Conservation (phyloP, 2,113 vertebrate species). For the Aviceda subcristata region DNA sequence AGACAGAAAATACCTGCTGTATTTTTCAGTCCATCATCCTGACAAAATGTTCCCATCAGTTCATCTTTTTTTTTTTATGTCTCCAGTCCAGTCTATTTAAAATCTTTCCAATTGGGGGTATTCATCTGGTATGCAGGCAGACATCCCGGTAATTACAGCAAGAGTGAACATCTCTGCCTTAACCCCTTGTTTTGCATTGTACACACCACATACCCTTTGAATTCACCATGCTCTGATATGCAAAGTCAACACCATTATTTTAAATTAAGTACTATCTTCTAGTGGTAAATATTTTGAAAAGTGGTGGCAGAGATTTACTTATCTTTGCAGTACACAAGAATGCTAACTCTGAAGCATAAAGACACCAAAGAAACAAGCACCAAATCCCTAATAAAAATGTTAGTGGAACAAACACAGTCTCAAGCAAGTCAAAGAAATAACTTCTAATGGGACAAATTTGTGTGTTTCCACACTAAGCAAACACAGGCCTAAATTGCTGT, state of each 20-base stretch:
- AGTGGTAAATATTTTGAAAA: background rate
- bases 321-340: background rate
- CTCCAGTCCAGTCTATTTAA: background rate
- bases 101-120: background rate
- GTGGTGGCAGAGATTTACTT: background rate
- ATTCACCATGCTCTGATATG: background rate
- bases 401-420: background rate
- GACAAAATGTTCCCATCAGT: background rate
- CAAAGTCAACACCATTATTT: background rate
- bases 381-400: background rate
- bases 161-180: background rate
- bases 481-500: background rate
- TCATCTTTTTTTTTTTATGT: background rate
- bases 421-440: background rate
- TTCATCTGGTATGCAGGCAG: background rate
- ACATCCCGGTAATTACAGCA: background rate
- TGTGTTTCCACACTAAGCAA: background rate
- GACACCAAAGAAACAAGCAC: background rate
- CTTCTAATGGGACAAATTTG: background rate
- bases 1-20: background rate
- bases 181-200: background rate
- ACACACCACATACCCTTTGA: background rate
- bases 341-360: background rate
- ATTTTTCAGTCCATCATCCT: background rate
- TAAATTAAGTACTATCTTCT: background rate